Evolutionary conservation across 2,888 invertebrate genomes (phyloP).

Genomic region (Campoplex nolae): DNA sequence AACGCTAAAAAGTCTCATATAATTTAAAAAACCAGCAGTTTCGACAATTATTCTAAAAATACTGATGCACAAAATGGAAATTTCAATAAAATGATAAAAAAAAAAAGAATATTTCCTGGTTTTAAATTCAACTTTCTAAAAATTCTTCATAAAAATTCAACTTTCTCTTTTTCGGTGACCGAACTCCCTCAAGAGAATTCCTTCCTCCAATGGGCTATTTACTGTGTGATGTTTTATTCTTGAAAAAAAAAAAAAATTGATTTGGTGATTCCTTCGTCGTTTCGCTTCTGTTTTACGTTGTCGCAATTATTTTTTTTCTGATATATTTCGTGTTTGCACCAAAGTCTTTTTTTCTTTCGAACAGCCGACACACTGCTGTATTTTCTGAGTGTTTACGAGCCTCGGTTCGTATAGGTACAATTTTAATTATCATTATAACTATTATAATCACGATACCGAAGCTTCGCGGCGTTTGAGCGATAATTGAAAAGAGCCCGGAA

Average conservation of each 20-base stretch:
- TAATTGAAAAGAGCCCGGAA: constrained; percentile 31
- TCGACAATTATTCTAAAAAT: not conserved
- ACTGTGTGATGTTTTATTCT: constrained; percentile 28
- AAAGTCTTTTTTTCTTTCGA: constrained; percentile 71
- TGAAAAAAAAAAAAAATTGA: constrained; percentile 58
- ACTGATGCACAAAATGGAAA: not conserved
- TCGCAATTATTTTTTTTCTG: constrained; percentile 43
- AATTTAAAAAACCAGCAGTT: not conserved
- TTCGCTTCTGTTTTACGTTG: constrained; percentile 73
- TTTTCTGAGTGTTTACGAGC: constrained; percentile 53
- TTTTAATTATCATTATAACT: constrained; percentile 42
- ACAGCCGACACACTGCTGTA: constrained; percentile 65
- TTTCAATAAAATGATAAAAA: not conserved
- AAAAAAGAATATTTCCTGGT: not conserved
- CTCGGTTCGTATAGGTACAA: constrained; percentile 46
- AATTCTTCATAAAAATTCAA: not conserved
- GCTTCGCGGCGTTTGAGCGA: constrained; percentile 47
- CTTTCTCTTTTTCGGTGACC: not conserved
- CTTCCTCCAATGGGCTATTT: constrained; percentile 16
- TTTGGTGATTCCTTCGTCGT: constrained; percentile 58
- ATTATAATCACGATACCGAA: constrained; percentile 24
- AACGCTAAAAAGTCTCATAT: not conserved
- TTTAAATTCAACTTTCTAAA: not conserved
- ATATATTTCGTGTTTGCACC: constrained; percentile 48
- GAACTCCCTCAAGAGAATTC: constrained; percentile 8